These are phyloP conservation scores for Telmatherina bonti DNA, from an alignment of 2,797 vertebrate genomes.

Conservation along the genomic window DNA sequence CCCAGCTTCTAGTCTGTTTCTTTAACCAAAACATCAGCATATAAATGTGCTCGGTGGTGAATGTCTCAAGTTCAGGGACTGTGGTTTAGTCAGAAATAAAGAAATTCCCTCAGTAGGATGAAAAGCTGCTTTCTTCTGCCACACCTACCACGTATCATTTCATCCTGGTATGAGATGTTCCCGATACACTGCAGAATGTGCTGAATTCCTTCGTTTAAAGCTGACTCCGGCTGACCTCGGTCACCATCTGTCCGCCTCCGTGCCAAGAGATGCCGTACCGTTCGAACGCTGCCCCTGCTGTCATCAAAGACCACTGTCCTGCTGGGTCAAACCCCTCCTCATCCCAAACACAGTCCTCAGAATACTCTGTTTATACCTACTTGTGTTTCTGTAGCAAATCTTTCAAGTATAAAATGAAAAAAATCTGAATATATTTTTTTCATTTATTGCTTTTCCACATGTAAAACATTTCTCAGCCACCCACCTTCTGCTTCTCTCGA, in stretches of 20 bases:
- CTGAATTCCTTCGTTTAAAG: constrained; percentile 54
- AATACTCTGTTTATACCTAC: not conserved
- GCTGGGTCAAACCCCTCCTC: constrained; percentile 6
- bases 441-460: not conserved
- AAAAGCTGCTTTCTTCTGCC: not conserved
- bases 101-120: too few relatives aligned
- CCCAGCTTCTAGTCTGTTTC: too few relatives aligned
- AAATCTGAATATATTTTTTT: not conserved
- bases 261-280: constrained; percentile 50
- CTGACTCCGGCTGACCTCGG: constrained; percentile 38
- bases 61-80: too few relatives aligned
- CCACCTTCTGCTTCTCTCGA: not conserved
- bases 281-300: constrained; percentile 40
- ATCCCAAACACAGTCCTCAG: constrained; percentile 18
- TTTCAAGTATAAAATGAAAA: not conserved
- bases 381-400: not conserved
- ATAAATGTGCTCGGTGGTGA: too few relatives aligned
- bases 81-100: not conserved
- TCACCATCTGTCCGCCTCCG: constrained; percentile 64
- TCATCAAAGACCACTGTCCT: constrained; percentile 43
- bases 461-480: not conserved
- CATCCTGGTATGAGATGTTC: not conserved
- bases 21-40: too few relatives aligned
- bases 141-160: not conserved
- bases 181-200: not conserved